Evolutionary conservation across 2,888 invertebrate species (phyloP).

Genomic region (Drosophila testacea): DNA sequence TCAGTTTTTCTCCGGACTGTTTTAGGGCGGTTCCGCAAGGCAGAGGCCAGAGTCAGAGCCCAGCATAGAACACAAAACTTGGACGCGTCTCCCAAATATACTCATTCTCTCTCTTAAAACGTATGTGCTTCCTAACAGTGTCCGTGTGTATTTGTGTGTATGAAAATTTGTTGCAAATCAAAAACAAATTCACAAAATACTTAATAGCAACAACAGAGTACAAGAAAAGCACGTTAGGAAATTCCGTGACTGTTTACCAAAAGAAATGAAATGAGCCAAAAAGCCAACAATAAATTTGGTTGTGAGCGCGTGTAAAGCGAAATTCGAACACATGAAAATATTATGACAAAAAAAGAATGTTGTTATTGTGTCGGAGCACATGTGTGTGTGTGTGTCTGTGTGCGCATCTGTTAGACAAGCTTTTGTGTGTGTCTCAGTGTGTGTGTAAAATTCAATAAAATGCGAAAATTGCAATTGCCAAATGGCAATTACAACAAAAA

Average conservation of each 20-base stretch:
- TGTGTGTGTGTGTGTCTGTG: conserved; percentile 39
- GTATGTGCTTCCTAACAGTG: conserved; percentile 27
- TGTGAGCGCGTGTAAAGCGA: conserved; percentile 49
- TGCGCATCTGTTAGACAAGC: conserved; percentile 64
- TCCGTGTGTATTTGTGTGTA: conserved; percentile 33
- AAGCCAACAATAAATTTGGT: conserved; percentile 44
- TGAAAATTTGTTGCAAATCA: conserved; percentile 55
- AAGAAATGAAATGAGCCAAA: conserved; percentile 38
- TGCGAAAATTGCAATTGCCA: conserved; percentile 77
- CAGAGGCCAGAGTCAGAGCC: conserved; percentile 72
- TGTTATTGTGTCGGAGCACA: conserved; percentile 69
- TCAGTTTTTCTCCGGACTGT: conserved; percentile 85
- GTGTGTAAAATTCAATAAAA: conserved; percentile 80
- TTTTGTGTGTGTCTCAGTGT: conserved; percentile 37
- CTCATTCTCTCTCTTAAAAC: conserved; percentile 27
- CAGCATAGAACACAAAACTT: conserved; percentile 47
- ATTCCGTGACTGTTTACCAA: conserved; percentile 43
- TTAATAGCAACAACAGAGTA: conserved; percentile 34
- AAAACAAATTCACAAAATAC: conserved; percentile 59
- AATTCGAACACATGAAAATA: conserved; percentile 67
- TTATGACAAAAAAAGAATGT: conserved; percentile 68
- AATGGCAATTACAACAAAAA: conserved; percentile 69
- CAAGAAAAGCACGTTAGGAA: conserved; percentile 12
- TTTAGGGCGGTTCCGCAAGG: conserved; percentile 86
- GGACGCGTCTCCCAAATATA: conserved; percentile 47